Conservation (phyloP, 1,140 invertebrate species). For the Hypsibius dujardini region DNA sequence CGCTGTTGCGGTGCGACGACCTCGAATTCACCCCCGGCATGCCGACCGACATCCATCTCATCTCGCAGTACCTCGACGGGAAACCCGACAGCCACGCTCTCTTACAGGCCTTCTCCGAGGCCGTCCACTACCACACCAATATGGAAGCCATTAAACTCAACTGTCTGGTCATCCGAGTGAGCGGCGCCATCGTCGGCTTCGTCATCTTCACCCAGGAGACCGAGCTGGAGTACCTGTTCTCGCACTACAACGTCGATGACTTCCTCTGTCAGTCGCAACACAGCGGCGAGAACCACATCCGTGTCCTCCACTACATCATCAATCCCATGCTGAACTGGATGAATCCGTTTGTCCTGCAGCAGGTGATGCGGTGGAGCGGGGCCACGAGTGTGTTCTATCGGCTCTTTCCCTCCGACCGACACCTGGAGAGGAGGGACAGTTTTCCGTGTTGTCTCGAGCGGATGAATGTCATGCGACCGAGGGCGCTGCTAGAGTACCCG, state of each 20-base stretch:
- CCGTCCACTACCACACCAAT: neutral
- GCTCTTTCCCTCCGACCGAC: neutral
- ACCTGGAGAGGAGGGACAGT: neutral
- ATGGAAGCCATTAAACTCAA: neutral
- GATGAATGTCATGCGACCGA: neutral
- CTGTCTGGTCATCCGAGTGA: neutral
- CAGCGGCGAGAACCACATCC: neutral
- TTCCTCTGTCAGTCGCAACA: neutral
- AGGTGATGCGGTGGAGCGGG: neutral
- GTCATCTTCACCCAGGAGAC: neutral
- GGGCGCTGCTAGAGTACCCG: neutral
- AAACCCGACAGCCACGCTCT: neutral
- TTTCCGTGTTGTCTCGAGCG: constrained; percentile 2
- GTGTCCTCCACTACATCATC: constrained; percentile 3
- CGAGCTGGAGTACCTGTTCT: neutral
- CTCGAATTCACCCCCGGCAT: neutral
- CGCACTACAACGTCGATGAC: neutral
- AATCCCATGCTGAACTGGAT: neutral
- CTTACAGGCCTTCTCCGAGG: neutral
- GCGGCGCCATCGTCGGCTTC: neutral
- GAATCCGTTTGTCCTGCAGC: neutral
- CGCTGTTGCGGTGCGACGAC: neutral
- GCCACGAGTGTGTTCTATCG: neutral
- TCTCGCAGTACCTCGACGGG: neutral
- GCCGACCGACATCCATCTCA: neutral